Evolutionary conservation across 2,888 invertebrate genomes (phyloP).

Genomic region (Trileptium ribeirensis): DNA sequence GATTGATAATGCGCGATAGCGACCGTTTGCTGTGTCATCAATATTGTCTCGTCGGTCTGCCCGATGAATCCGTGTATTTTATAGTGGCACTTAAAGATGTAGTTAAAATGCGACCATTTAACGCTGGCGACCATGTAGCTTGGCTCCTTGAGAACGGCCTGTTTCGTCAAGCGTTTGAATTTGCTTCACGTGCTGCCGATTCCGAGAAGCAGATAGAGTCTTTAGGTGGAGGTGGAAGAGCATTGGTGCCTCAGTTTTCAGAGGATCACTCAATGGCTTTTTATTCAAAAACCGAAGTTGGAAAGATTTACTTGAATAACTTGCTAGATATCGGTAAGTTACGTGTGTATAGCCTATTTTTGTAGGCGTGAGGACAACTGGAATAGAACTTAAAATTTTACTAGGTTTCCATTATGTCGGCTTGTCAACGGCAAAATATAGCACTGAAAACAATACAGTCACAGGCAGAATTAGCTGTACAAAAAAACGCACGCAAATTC

Average conservation of each 20-base stretch:
- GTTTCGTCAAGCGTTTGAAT: slow-evolving; percentile 40
- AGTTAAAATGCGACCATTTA: slow-evolving; percentile 44
- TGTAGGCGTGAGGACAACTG: too few species aligned
- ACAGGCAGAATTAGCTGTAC: too few species aligned
- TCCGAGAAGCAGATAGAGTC: slow-evolving; percentile 33
- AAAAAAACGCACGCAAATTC: too few species aligned
- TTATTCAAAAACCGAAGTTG: too few species aligned
- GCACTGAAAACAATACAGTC: too few species aligned
- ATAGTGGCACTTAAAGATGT: slow-evolving; percentile 40
- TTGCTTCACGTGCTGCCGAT: slow-evolving; percentile 38
- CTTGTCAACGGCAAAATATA: too few species aligned
- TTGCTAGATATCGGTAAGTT: slow-evolving; percentile 34
- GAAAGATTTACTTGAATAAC: slow-evolving; percentile 36
- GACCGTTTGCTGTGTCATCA: slow-evolving; percentile 25
- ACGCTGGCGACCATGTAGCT: slow-evolving; percentile 41
- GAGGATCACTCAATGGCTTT: too few species aligned
- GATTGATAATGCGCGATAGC: slow-evolving; percentile 35
- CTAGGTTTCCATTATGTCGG: too few species aligned
- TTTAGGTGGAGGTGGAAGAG: not conserved
- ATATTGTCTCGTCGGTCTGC: slow-evolving; percentile 37
- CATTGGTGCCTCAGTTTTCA: too few species aligned
- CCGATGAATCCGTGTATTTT: slow-evolving; percentile 42
- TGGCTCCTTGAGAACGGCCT: slow-evolving; percentile 45
- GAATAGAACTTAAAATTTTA: too few species aligned
- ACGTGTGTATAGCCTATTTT: too few species aligned